phyloP scores from a whole-genome alignment of 1,140 invertebrate genomes.

The Magallana gigas region DNA sequence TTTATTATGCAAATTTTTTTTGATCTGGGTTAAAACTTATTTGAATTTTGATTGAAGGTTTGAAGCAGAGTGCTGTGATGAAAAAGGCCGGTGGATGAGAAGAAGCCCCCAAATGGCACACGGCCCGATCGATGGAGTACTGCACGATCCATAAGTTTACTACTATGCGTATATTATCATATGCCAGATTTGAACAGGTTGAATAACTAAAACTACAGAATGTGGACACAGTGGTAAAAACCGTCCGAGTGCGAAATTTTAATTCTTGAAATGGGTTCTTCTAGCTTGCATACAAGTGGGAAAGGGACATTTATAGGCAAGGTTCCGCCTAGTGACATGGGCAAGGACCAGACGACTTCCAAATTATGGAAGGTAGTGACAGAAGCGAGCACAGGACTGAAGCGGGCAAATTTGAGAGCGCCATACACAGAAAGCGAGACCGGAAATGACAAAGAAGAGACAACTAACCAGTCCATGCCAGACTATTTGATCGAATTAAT shows the following conservation, averaged over 20 bases:
- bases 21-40: too few species aligned
- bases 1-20: too few species aligned
- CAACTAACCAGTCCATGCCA: constrained; percentile 18
- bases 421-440: background rate
- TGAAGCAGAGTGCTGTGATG: too few species aligned
- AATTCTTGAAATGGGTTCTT: background rate
- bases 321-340: background rate
- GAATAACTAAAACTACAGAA: background rate
- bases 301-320: constrained; percentile 38
- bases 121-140: constrained; percentile 2
- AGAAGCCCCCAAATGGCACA: constrained; percentile 19
- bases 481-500: background rate
- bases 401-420: background rate
- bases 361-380: background rate
- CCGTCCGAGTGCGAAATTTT: background rate
- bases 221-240: background rate
- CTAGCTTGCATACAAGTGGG: background rate
- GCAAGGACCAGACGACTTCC: background rate
- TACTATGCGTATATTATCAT: background rate
- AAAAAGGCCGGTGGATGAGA: background rate
- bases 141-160: background rate
- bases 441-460: constrained; percentile 32
- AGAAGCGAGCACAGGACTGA: background rate
- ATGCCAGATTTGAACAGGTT: constrained; percentile 27
- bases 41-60: too few species aligned